phyloP scores from a whole-genome alignment of 2,888 invertebrate species.

The Adelognathus sp. region DNA sequence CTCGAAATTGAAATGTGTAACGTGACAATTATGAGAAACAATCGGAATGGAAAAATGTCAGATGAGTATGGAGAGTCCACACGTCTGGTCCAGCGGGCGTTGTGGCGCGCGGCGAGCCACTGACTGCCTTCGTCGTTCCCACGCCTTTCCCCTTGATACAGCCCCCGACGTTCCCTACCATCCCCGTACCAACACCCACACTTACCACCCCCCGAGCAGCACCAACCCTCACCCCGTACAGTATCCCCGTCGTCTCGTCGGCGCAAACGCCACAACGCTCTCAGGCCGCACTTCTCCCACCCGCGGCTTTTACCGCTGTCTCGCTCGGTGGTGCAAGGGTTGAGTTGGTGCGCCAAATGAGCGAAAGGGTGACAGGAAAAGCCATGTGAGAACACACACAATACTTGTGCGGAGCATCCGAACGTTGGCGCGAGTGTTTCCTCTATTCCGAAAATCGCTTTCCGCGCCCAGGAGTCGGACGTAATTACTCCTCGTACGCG shows the following conservation, averaged over 20 bases:
- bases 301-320: constrained; percentile 1
- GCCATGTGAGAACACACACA: constrained; percentile 4
- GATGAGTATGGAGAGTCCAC: constrained; percentile 44
- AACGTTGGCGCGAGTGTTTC: constrained; percentile 23
- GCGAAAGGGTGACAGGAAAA: constrained; percentile 22
- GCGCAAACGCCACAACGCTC: constrained; percentile 76
- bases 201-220: constrained; percentile 62
- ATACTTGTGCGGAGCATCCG: constrained; percentile 21
- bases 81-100: constrained; percentile 64
- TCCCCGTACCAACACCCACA: constrained; percentile 60
- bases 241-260: constrained; percentile 72
- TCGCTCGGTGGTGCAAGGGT: constrained; percentile 1
- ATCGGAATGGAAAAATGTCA: background rate
- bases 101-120: constrained; percentile 79
- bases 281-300: constrained; percentile 4
- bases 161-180: constrained; percentile 52
- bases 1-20: background rate
- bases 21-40: background rate
- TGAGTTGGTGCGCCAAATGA: background rate
- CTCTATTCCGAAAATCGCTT: constrained; percentile 22
- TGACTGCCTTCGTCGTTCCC: constrained; percentile 77
- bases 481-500: constrained; percentile 57
- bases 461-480: constrained; percentile 15
- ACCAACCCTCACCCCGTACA: constrained; percentile 63
- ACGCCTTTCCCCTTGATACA: constrained; percentile 69